phyloP scores from a whole-genome alignment of 2,888 invertebrate species.

The Apeira syringaria region DNA sequence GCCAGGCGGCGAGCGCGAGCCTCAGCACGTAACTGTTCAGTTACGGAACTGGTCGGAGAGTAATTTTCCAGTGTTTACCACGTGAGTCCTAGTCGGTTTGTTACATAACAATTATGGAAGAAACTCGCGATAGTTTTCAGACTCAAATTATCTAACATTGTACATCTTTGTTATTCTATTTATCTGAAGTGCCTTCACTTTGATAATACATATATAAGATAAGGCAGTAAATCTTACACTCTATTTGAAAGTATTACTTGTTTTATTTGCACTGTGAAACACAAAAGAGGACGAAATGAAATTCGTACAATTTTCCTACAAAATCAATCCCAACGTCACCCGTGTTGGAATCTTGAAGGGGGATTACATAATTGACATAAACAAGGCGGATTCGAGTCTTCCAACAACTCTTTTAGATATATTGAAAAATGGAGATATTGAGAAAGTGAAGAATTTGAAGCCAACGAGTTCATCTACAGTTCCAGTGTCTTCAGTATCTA shows the following conservation, averaged over 20 bases:
- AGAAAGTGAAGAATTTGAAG: conserved; percentile 43
- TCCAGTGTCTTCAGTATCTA: conserved; percentile 33
- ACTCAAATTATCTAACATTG: too few relatives aligned
- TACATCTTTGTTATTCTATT: conserved; percentile 9
- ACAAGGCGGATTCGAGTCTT: conserved; percentile 75
- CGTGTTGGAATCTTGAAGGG: conserved; percentile 85
- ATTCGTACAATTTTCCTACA: conserved; percentile 85
- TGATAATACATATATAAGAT: conserved; percentile 11
- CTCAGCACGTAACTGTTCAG: too few relatives aligned
- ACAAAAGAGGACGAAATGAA: conserved; percentile 71
- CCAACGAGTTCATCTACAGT: conserved; percentile 20
- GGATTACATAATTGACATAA: conserved; percentile 85
- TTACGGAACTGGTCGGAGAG: too few relatives aligned
- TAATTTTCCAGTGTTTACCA: too few relatives aligned
- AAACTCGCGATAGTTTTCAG: too few relatives aligned
- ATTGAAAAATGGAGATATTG: conserved; percentile 52
- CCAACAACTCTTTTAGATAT: conserved; percentile 64
- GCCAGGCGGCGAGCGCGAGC: too few relatives aligned
- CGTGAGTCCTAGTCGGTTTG: too few relatives aligned
- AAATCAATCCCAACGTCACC: conserved; percentile 69
- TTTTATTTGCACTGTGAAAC: conserved; percentile 6
- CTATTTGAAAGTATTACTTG: conserved; percentile 9
- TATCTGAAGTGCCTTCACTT: conserved; percentile 18
- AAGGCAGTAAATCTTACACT: conserved; percentile 7
- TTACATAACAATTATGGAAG: too few relatives aligned